Evolutionary conservation across 64 coral and sea anemone genomes (phyloP), one percentile per base, ranked within the genome.

Genomic region (Pocillopora damicornis): DNA sequence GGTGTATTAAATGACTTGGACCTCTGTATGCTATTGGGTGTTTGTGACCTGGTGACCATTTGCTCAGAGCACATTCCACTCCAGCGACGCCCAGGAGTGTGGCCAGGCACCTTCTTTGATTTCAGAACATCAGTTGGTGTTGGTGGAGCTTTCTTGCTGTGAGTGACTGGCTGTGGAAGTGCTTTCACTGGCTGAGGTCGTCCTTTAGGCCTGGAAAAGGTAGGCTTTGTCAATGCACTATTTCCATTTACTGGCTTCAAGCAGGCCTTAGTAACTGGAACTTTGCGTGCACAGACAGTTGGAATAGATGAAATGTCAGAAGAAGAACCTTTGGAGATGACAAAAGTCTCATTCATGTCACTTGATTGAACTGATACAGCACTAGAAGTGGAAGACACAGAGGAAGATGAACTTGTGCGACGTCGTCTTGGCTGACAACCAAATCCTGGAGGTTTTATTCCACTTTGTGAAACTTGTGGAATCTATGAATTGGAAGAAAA

Each of bases 341-440:
- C 79, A 63, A 92, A 92, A 1, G 90, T 87, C 14, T 92, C 90
- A 80, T 92, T 92, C 25, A 80, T 18, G 51, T 89, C 77, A 79
- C 62, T 84, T 64, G 89, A 74, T 58, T 65, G 16, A 71, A 11
- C 9, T 37, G 89, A 91, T 15, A 86, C 79, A 2, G 63, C 62
- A 79, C 83, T 92, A 15, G 90, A 92, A 62, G 61, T 87, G 1
- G 90, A 88, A 15, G 86, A 88, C 1, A 72, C 2, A 63, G 86
- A 92, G 7, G 90, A 92, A 10, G 84, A 79, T 22, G 83, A 92
- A 56, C 84, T 92, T 59, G 90, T 87, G 35, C 90, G 74, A n/a
- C 37, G 63, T 35, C 75, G 82, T 3, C 82, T 58, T 7, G 74
- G 83, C 17, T 63, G 7, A 13, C 64, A 35, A 59, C 23, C 67